Evolutionary conservation across 2,888 invertebrate species (phyloP).

Genomic region (Psylliodes chrysocephalus): DNA sequence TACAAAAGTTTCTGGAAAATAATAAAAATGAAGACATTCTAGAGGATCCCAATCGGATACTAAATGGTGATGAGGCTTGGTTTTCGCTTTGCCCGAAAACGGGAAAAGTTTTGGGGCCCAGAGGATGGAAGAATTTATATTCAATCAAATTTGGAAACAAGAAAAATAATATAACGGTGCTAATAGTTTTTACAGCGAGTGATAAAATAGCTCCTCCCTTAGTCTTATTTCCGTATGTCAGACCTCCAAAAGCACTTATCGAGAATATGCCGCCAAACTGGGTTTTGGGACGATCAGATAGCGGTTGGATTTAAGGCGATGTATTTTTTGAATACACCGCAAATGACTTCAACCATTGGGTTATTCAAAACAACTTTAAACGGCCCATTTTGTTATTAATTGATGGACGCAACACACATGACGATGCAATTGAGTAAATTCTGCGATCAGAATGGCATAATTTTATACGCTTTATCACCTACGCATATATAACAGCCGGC

Average conservation of each 20-base stretch:
- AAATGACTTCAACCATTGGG: conserved; percentile 3
- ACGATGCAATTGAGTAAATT: no score
- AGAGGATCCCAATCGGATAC: not conserved
- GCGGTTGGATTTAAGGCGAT: conserved; percentile 34
- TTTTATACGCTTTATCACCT: no score
- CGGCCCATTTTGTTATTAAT: no score
- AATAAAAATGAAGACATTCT: not conserved
- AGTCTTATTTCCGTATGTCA: conserved; percentile 43
- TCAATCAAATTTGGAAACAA: not conserved
- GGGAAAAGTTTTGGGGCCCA: not conserved
- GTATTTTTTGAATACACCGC: conserved; percentile 23
- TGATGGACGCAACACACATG: no score
- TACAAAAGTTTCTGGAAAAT: not conserved
- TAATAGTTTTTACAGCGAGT: conserved; percentile 5
- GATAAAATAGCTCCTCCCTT: conserved; percentile 29
- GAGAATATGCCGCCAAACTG: conserved; percentile 40
- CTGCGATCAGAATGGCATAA: no score
- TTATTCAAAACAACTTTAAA: not conserved
- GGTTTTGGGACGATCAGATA: conserved; percentile 32
- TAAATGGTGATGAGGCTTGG: not conserved
- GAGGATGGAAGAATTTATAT: not conserved
- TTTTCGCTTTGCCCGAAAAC: not conserved
- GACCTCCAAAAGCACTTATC: conserved; percentile 7
- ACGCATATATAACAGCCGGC: no score
- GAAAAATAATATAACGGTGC: not conserved